Conservation (phyloP, 2,888 invertebrate species). For the Eupithecia pulchellata region DNA sequence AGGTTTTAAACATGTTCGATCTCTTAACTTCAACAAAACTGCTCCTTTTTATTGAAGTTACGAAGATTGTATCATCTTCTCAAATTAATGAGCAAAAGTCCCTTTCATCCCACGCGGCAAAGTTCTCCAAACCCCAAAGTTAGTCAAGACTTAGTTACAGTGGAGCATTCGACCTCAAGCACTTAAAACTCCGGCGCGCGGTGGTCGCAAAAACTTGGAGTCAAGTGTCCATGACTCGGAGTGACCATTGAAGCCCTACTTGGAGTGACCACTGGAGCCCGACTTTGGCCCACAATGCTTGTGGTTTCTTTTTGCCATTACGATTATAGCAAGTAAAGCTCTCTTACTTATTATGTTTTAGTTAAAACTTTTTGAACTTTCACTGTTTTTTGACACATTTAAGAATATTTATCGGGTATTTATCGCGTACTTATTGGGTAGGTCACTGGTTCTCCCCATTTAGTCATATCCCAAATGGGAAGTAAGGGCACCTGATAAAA, state of each 20-base stretch:
- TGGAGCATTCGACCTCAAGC: slow-evolving; percentile 39
- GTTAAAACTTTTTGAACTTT: too few species aligned
- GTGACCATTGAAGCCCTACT: slow-evolving; percentile 17
- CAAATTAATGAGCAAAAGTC: slow-evolving; percentile 22
- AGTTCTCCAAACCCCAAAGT: slow-evolving; percentile 37
- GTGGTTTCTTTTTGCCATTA: slow-evolving; percentile 8
- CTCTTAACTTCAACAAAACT: slow-evolving; percentile 9
- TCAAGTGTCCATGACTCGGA: slow-evolving; percentile 29
- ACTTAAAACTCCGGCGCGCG: slow-evolving; percentile 40
- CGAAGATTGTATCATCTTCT: slow-evolving; percentile 14
- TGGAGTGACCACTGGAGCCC: slow-evolving; percentile 10
- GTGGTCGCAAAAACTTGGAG: slow-evolving; percentile 31
- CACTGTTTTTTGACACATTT: too few species aligned
- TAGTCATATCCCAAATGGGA: too few species aligned
- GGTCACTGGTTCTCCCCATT: too few species aligned
- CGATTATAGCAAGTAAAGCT: neutral
- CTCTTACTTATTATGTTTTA: neutral
- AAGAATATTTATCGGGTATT: too few species aligned
- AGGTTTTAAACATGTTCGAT: neutral
- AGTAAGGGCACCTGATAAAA: too few species aligned
- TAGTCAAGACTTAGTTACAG: slow-evolving; percentile 31
- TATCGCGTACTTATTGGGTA: too few species aligned
- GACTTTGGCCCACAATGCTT: slow-evolving; percentile 9
- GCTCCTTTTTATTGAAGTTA: too few species aligned
- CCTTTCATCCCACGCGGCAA: slow-evolving; percentile 22